These are phyloP conservation scores for Nesometra sesokonis DNA, from an alignment of 35 echinoderm and acorn worm genomes.

Conservation along the genomic window DNA sequence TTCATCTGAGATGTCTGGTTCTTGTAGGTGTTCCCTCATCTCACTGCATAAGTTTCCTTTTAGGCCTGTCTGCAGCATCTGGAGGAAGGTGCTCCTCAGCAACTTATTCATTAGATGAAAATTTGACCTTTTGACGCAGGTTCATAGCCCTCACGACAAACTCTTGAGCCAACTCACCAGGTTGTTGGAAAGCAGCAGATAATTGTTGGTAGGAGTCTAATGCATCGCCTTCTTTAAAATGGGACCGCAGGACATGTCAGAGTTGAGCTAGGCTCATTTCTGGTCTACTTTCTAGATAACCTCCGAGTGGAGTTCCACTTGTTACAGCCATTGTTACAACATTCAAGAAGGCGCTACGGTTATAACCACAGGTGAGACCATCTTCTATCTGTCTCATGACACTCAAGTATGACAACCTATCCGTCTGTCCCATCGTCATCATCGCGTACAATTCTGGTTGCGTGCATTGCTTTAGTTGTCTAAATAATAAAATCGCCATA, in stretches of 20 bases:
- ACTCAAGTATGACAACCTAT: slow-evolving; percentile 25
- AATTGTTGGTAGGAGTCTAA: slow-evolving; percentile 41
- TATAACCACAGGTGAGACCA: slow-evolving; percentile 9
- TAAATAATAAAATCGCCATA: too few species aligned
- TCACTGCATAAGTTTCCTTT: slow-evolving; percentile 17
- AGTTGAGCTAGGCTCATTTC: slow-evolving; percentile 14
- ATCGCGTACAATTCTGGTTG: too few species aligned
- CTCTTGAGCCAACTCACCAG: slow-evolving; percentile 14
- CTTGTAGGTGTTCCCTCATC: slow-evolving; percentile 16
- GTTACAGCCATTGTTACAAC: slow-evolving; percentile 23
- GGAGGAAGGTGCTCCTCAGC: slow-evolving; percentile 42
- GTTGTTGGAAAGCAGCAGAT: slow-evolving; percentile 18
- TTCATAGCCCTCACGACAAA: slow-evolving; percentile 43
- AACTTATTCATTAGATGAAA: slow-evolving; percentile 19
- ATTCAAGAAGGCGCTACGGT: not conserved
- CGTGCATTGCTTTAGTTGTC: too few species aligned
- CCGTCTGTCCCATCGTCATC: slow-evolving; percentile 35
- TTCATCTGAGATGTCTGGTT: slow-evolving; percentile 11
- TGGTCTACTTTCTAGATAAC: slow-evolving; percentile 32
- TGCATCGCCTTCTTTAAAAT: slow-evolving; percentile 47
- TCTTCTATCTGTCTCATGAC: slow-evolving; percentile 43
- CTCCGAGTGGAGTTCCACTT: not conserved
- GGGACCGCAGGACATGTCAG: slow-evolving; percentile 16
- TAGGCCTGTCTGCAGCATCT: slow-evolving; percentile 37
- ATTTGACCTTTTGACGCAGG: slow-evolving; percentile 26